Base-by-base conservation (phyloP, 2,113 vertebrate species). In the Crypturellus undulatus region DNA sequence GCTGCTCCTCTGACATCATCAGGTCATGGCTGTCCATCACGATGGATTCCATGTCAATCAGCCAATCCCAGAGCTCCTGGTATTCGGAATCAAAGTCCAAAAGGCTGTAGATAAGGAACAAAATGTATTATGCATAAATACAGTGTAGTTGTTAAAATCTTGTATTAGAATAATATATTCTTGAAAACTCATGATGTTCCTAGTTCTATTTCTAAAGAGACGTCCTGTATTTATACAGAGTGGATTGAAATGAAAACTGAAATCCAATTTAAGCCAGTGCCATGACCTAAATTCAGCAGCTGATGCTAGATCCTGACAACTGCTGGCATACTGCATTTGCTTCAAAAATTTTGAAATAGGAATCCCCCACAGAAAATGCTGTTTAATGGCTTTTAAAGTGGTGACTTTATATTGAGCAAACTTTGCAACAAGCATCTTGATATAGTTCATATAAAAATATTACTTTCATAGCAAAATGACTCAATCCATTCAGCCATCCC, bases 1-100 rank as follows among this genome's bases (percentile, higher is more conserved):
- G 98, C 98, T 99, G 99, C 95, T 99, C 99, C 97, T 99, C 99
- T 98, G 99, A 99, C 99, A 99, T 99, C 98, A 99, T 98, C 98
- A 99, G 98, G 98, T 99, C 98, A 82, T 99, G 98, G 97, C 99
- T 99, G 98, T 99, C 99, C 89, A 98, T 99, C 96, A 99, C 98
- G 5, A 99, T 99, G 97, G 99, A 99, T 96, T 99, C 99, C 99
- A 99, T 99, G 98, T 99, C 99, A 98, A 99, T 99, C 98, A 99
- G 98, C 99, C 99, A 99, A 98, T 99, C 99, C 99, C 99, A 99
- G 94, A 99, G 98, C 98, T 99, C 99, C 98, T 99, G 99, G 97
- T 99, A 99, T 95, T 99, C 99, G 19, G 98, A 98, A 98, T 99
- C 99, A 97, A 99, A 99, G 96, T 99, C 99, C 97, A 99, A 98